A percentile compares a stretch with the other conserved stretches of the same genome.
Conservation (phyloP, 2,888 invertebrate genomes). For the Tiphia femorata region DNA sequence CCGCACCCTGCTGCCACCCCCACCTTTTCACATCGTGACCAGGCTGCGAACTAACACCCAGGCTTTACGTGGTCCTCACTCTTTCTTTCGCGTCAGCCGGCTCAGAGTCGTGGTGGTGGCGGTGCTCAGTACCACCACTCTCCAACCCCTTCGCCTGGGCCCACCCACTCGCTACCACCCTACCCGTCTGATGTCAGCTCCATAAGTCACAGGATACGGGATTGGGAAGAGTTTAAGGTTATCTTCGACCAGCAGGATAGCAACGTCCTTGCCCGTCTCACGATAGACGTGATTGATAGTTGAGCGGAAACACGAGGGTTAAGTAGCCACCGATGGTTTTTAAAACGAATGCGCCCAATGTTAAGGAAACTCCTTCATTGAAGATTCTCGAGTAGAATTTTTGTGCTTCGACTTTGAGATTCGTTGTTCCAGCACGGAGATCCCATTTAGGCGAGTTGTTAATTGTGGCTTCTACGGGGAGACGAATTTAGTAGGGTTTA, state of each 20-base stretch:
- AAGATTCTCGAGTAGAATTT: too few species aligned
- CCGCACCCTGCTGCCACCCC: constrained; percentile 19
- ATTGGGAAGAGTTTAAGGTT: constrained; percentile 47
- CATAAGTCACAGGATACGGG: constrained; percentile 51
- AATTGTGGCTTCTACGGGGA: too few species aligned
- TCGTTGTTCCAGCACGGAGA: too few species aligned
- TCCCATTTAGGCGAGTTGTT: too few species aligned
- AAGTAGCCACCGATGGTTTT: too few species aligned
- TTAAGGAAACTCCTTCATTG: too few species aligned
- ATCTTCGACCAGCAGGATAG: constrained; percentile 23
- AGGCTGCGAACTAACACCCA: constrained; percentile 52
- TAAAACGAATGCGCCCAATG: too few species aligned
- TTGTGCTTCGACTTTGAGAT: too few species aligned
- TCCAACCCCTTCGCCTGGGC: not conserved
- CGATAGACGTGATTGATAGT: too few species aligned
- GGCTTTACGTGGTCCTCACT: constrained; percentile 25
- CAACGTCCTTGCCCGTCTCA: too few species aligned
- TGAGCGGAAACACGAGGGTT: too few species aligned
- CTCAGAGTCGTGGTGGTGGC: not conserved
- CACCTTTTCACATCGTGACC: constrained; percentile 47
- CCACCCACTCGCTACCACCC: constrained; percentile 8
- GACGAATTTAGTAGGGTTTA: too few species aligned
- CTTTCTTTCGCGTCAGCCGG: constrained; percentile 19
- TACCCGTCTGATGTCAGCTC: constrained; percentile 34
- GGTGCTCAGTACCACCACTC: constrained; percentile 3